Conservation (phyloP, 2,113 vertebrate genomes). For the Nipponia nippon region DNA sequence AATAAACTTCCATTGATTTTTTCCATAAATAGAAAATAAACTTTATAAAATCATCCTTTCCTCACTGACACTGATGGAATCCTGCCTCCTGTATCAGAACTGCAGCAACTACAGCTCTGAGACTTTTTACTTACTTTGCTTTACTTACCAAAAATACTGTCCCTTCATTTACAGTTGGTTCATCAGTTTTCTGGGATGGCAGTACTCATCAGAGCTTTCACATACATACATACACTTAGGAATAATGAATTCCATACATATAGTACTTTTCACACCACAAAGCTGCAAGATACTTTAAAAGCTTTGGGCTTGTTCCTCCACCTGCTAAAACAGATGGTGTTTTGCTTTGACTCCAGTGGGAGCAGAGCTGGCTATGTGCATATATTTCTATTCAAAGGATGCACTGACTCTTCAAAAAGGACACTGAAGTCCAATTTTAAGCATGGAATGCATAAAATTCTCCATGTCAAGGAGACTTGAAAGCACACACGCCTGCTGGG, state of each 20-base stretch:
- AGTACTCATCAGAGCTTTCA: not conserved
- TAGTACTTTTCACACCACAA: not conserved
- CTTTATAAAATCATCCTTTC: not conserved
- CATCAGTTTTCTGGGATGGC: not conserved
- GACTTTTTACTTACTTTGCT: not conserved
- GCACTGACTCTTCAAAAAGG: constrained; percentile 37
- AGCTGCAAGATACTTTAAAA: not conserved
- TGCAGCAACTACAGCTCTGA: not conserved
- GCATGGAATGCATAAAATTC: not conserved
- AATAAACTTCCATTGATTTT: not conserved
- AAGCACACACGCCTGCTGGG: not conserved
- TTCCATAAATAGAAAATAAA: not conserved
- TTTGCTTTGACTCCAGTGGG: constrained; percentile 56
- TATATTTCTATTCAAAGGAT: constrained; percentile 43
- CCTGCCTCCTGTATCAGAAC: not conserved
- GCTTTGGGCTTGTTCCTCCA: constrained; percentile 30
- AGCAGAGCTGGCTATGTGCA: constrained; percentile 6
- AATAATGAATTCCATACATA: not conserved
- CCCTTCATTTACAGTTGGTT: not conserved
- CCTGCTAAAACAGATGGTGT: constrained; percentile 63
- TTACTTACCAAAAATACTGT: not conserved
- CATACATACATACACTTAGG: not conserved
- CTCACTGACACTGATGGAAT: not conserved
- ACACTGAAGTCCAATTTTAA: constrained; percentile 2
- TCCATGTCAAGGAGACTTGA: not conserved